Evolutionary conservation across 2,888 invertebrate species (phyloP).

Genomic region (Zhengitettix transpicula): DNA sequence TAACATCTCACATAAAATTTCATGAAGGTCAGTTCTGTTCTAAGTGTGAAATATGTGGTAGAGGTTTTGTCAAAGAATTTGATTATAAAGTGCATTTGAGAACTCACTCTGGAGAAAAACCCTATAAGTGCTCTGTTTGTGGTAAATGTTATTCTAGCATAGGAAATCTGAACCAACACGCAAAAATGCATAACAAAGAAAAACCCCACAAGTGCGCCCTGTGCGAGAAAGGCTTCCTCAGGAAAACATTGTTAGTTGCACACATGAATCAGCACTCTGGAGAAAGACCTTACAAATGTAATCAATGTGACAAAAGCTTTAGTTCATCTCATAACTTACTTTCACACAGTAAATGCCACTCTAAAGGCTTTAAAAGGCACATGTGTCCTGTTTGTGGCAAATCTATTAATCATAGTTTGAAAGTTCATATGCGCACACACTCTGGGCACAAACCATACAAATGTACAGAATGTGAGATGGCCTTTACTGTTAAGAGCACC

Average conservation of each 20-base stretch:
- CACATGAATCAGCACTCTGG: constrained; percentile 11
- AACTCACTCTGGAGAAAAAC: constrained; percentile 12
- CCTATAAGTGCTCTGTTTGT: constrained; percentile 12
- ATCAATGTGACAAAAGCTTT: constrained; percentile 11
- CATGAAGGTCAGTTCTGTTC: constrained; percentile 9
- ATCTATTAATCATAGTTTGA: constrained; percentile 9
- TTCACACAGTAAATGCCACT: constrained; percentile 10
- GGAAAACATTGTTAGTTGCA: constrained; percentile 6
- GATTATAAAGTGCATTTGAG: constrained; percentile 10
- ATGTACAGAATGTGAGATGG: constrained; percentile 9
- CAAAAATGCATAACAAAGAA: constrained; percentile 11
- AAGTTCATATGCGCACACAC: constrained; percentile 13
- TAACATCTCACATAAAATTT: constrained; percentile 6
- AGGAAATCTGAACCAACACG: constrained; percentile 13
- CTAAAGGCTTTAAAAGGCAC: constrained; percentile 8
- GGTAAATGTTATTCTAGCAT: constrained; percentile 12
- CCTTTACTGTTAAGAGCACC: constrained; percentile 14
- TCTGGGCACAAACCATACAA: constrained; percentile 12
- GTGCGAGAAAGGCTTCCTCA: constrained; percentile 12
- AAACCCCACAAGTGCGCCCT: constrained; percentile 10
- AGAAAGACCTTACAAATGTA: constrained; percentile 9
- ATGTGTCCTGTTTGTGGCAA: constrained; percentile 12
- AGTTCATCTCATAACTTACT: constrained; percentile 7
- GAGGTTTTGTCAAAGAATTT: constrained; percentile 11
- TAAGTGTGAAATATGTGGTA: constrained; percentile 11